Conservation (phyloP, 2,113 vertebrate genomes). For the Cinclus mexicanus region DNA sequence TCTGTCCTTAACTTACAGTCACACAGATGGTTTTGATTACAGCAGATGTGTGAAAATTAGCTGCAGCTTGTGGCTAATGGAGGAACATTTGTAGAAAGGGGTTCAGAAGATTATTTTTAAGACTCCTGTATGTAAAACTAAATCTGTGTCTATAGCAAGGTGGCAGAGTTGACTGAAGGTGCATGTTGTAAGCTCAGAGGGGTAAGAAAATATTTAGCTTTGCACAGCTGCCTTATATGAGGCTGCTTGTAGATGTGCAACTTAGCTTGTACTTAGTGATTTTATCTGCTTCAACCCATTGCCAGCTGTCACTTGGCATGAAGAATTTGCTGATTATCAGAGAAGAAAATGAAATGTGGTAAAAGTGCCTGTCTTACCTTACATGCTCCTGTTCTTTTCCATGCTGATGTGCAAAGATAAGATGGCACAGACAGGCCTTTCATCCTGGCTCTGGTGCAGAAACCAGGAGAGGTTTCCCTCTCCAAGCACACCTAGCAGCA, state of each 20-base stretch:
- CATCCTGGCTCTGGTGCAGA: neutral
- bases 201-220: neutral
- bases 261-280: neutral
- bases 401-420: neutral
- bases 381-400: neutral
- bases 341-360: neutral
- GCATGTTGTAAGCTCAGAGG: neutral
- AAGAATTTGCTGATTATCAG: neutral
- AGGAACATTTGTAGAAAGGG: neutral
- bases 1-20: constrained; percentile 27
- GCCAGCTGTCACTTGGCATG: no score
- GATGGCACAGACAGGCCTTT: neutral
- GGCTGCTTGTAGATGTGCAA: neutral
- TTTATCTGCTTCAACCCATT: neutral
- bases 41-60: constrained; percentile 76
- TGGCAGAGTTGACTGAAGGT: neutral
- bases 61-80: constrained; percentile 66
- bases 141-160: constrained; percentile 9
- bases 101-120: constrained; percentile 49
- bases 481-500: accelerated
- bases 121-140: neutral
- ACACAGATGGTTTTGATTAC: constrained; percentile 80
- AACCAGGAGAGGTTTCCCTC: neutral
- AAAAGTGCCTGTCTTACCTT: neutral
- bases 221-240: neutral